Evolutionary conservation across 2,113 vertebrate species (phyloP).

Genomic region (Macrotis lagotis): DNA sequence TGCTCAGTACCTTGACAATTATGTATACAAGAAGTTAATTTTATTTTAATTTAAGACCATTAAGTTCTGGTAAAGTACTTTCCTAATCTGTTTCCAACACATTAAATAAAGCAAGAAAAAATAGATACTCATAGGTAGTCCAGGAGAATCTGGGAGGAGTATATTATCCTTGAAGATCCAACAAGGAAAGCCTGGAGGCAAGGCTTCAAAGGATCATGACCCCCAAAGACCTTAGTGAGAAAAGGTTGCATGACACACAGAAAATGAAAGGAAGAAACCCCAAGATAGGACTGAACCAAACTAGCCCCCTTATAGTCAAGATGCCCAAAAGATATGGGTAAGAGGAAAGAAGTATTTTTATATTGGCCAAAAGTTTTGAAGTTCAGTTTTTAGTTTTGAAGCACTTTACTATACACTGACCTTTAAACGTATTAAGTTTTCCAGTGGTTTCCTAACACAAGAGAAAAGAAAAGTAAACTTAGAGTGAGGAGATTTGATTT

Average conservation of each 20-base stretch:
- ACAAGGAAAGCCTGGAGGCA: not conserved
- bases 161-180: not conserved
- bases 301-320: not conserved
- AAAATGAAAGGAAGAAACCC: not conserved
- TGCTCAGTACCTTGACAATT: not conserved
- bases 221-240: not conserved
- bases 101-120: not conserved
- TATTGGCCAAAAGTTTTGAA: not conserved
- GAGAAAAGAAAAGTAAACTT: not conserved
- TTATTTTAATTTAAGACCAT: not conserved
- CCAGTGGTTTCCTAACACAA: not conserved
- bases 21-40: not conserved
- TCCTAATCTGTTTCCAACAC: not conserved
- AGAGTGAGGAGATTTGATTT: not conserved
- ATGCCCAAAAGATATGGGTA: not conserved
- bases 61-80: not conserved
- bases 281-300: not conserved
- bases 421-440: not conserved
- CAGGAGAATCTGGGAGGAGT: not conserved
- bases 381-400: not conserved
- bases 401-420: not conserved
- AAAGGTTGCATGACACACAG: not conserved
- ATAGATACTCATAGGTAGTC: not conserved
- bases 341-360: not conserved
- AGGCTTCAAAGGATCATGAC: not conserved